Conservation (phyloP, 2,888 invertebrate species). For the Brachycybe producta region DNA sequence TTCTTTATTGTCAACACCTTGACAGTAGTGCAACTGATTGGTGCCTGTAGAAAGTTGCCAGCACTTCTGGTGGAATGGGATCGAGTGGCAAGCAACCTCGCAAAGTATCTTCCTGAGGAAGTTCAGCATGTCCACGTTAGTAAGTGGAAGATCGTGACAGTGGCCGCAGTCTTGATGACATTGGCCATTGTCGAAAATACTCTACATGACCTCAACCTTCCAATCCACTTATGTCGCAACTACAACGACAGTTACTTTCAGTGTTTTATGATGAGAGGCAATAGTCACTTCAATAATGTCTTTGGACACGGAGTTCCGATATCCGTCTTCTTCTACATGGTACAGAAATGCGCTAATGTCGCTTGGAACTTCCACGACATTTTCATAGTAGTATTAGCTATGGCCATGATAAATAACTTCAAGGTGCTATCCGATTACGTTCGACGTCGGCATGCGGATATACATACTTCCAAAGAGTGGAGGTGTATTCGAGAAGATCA, state of each 20-base stretch:
- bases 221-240: constrained; percentile 1
- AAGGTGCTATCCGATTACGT: constrained; percentile 2
- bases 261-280: constrained; percentile 9
- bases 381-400: not conserved
- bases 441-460: not conserved
- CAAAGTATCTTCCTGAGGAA: not conserved
- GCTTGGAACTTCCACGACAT: constrained; percentile 12
- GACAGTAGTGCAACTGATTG: constrained; percentile 4
- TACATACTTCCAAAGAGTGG: constrained; percentile 4
- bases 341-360: constrained; percentile 8
- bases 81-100: not conserved
- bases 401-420: constrained; percentile 4
- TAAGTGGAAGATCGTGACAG: not conserved
- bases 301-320: not conserved
- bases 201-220: constrained; percentile 7
- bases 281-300: constrained; percentile 2
- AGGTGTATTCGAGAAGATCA: constrained; percentile 5
- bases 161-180: not conserved
- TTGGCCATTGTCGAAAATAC: constrained; percentile 1
- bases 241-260: constrained; percentile 7
- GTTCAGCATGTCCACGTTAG: constrained; percentile 7
- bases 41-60: constrained; percentile 2
- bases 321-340: not conserved
- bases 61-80: constrained; percentile 1
- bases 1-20: constrained; percentile 7